Evolutionary conservation across 2,888 invertebrate genomes (phyloP).

Genomic region (Seira ritae): DNA sequence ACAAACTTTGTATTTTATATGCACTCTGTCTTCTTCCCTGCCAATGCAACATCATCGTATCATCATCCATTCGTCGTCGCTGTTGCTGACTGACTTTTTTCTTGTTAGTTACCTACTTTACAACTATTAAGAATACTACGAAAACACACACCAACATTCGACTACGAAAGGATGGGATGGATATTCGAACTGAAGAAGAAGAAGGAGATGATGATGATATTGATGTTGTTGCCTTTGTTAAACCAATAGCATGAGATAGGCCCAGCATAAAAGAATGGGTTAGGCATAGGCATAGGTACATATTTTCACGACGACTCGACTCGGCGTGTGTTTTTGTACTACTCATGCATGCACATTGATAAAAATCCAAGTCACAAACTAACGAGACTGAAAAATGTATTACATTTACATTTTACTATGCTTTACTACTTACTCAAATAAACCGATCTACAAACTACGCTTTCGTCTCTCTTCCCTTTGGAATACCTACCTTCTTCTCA

Average conservation of each 20-base stretch:
- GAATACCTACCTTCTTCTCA: conserved; percentile 26
- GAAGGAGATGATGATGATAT: too few relatives aligned
- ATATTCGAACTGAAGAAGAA: too few relatives aligned
- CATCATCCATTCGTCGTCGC: conserved; percentile 48
- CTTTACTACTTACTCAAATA: conserved; percentile 32
- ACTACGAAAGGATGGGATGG: too few relatives aligned
- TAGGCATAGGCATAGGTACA: not conserved
- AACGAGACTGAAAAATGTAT: conserved; percentile 1
- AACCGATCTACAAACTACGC: conserved; percentile 23
- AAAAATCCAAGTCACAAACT: too few relatives aligned
- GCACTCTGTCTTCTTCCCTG: conserved; percentile 23
- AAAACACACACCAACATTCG: too few relatives aligned
- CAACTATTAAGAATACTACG: not conserved
- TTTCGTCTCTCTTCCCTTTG: not conserved
- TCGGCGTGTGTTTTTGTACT: too few relatives aligned
- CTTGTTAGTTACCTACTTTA: conserved; percentile 28
- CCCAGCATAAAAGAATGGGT: conserved; percentile 36
- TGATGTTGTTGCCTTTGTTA: too few relatives aligned
- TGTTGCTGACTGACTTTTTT: conserved; percentile 51
- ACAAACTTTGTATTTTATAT: conserved; percentile 29
- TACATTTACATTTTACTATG: not conserved
- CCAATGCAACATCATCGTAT: too few relatives aligned
- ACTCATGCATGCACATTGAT: too few relatives aligned
- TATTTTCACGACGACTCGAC: too few relatives aligned
- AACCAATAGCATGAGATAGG: too few relatives aligned